These are phyloP conservation scores for Xylota sylvarum DNA, from an alignment of 2,888 invertebrate species.

Conservation along the genomic window DNA sequence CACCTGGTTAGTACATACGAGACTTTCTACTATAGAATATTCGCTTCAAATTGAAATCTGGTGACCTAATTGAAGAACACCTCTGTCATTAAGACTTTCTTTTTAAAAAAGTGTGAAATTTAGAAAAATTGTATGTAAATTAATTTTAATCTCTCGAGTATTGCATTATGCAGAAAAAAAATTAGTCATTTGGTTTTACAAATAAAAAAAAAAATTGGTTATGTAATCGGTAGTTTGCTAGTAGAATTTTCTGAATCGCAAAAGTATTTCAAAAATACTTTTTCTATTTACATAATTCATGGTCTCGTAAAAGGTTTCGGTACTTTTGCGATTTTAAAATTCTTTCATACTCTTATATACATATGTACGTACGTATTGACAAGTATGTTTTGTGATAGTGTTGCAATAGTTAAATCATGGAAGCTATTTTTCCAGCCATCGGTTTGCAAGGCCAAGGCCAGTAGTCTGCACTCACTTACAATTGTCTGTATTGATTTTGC, in stretches of 20 bases:
- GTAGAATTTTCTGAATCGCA: conserved; percentile 44
- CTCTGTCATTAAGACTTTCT: background rate
- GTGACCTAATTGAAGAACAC: conserved; percentile 35
- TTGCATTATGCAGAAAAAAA: background rate
- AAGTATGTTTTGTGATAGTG: background rate
- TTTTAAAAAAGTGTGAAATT: conserved; percentile 18
- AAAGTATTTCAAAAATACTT: conserved; percentile 49
- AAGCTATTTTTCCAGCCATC: conserved; percentile 21
- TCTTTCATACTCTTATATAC: background rate
- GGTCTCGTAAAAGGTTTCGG: conserved; percentile 10
- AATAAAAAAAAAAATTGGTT: conserved; percentile 37
- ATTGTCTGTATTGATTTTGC: conserved; percentile 27
- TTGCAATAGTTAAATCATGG: background rate
- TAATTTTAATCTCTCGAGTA: conserved; percentile 1
- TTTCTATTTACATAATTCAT: conserved; percentile 49
- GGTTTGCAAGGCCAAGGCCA: conserved; percentile 63
- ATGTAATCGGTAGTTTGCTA: conserved; percentile 53
- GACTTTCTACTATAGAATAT: background rate
- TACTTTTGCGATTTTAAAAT: background rate
- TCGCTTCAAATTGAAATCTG: conserved; percentile 1
- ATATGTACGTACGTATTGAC: background rate
- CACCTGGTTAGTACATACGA: conserved; percentile 49
- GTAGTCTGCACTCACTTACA: conserved; percentile 43
- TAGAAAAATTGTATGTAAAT: conserved; percentile 12
- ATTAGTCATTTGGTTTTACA: conserved; percentile 14